A percentile compares a stretch with the other conserved stretches of the same genome.
Conservation (phyloP, 1,140 invertebrate species). For the Octopus sinensis region DNA sequence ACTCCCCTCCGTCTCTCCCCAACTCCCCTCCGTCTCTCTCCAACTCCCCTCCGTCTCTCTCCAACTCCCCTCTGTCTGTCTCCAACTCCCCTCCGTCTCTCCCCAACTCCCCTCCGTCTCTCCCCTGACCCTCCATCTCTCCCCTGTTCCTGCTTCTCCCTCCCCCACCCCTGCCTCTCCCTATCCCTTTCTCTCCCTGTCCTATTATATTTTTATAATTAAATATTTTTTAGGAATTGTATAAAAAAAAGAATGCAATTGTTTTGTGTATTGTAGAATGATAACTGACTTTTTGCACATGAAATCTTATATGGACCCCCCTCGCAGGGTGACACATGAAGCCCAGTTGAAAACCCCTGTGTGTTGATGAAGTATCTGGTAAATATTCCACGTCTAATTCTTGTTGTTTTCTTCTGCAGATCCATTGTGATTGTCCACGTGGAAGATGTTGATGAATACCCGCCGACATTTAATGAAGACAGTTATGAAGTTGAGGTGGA, state of each 20-base stretch:
- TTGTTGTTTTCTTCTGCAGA: constrained; percentile 61
- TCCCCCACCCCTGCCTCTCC: background rate
- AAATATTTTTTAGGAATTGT: background rate
- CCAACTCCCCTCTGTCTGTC: background rate
- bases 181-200: background rate
- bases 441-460: constrained; percentile 90
- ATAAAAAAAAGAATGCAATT: too few species aligned
- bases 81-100: background rate
- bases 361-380: too few species aligned
- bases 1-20: background rate
- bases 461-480: constrained; percentile 55
- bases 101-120: background rate
- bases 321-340: too few species aligned
- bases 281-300: too few species aligned
- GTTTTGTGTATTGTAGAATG: too few species aligned
- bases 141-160: background rate
- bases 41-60: background rate
- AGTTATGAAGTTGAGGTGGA: constrained; percentile 76
- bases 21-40: background rate
- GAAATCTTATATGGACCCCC: too few species aligned
- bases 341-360: too few species aligned
- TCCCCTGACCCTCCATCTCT: background rate
- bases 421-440: constrained; percentile 93
- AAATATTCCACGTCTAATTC: too few species aligned
- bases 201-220: background rate